These are phyloP conservation scores for Drosophila conformis DNA, from an alignment of 2,888 invertebrate genomes.

Conservation along the genomic window DNA sequence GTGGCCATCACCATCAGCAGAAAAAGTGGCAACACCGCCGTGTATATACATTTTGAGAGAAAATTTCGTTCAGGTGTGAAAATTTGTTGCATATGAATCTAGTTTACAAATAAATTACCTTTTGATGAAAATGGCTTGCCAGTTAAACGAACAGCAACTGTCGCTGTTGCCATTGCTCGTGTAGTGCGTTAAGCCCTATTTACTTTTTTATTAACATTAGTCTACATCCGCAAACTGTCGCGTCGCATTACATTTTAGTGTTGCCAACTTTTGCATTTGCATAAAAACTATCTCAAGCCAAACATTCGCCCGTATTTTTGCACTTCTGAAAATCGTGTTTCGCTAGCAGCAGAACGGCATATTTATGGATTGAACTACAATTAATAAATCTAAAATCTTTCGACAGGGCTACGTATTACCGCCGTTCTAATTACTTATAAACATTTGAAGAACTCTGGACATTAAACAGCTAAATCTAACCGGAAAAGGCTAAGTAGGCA, in stretches of 20 bases:
- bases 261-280: conserved; percentile 57
- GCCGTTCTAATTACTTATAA: conserved; percentile 27
- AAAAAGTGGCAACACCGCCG: conserved; percentile 56
- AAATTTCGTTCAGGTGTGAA: conserved; percentile 68
- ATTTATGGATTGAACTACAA: background rate
- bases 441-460: conserved; percentile 39
- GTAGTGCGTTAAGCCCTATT: conserved; percentile 33
- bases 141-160: background rate
- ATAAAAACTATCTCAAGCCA: conserved; percentile 21
- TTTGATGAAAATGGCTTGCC: conserved; percentile 7
- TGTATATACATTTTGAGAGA: conserved; percentile 73
- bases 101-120: conserved; percentile 25
- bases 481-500: conserved; percentile 64
- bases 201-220: conserved; percentile 32
- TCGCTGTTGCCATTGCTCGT: background rate
- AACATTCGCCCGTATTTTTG: conserved; percentile 11
- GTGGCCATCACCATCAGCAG: conserved; percentile 31
- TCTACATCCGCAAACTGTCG: conserved; percentile 61
- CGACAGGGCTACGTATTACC: conserved; percentile 20
- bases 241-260: conserved; percentile 72
- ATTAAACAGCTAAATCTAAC: conserved; percentile 42
- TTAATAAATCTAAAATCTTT: conserved; percentile 14
- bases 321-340: background rate
- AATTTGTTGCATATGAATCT: conserved; percentile 43
- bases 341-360: background rate